phyloP scores from a whole-genome alignment of 1,140 invertebrate species.

The Cydia splendana region DNA sequence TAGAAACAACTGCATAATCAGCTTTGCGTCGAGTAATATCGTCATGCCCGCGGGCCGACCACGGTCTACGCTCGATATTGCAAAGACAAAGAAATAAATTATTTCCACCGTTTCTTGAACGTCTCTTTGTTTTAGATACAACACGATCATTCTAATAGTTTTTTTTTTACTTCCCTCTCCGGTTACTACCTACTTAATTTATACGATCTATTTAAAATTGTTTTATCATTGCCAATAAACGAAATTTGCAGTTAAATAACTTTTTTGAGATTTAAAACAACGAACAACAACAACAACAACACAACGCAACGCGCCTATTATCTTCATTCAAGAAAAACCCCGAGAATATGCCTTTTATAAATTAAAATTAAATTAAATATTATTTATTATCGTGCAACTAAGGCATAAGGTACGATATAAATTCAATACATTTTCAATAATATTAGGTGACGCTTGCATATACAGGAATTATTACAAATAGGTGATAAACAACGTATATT shows the following conservation, averaged over 20 bases:
- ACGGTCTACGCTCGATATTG: slow-evolving; percentile 59
- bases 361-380: too few species aligned
- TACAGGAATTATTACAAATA: neutral
- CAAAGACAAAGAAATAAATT: slow-evolving; percentile 74
- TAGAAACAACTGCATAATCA: slow-evolving; percentile 74
- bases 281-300: too few species aligned
- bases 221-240: slow-evolving; percentile 1
- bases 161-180: slow-evolving; percentile 27
- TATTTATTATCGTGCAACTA: too few species aligned
- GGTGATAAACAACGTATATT: neutral
- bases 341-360: too few species aligned
- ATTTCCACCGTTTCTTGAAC: slow-evolving; percentile 70
- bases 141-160: slow-evolving; percentile 43
- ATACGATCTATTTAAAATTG: neutral
- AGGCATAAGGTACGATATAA: too few species aligned
- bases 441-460: neutral
- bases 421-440: too few species aligned
- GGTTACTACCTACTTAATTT: slow-evolving; percentile 7
- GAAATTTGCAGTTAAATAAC: too few species aligned
- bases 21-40: slow-evolving; percentile 76
- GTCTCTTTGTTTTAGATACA: slow-evolving; percentile 67
- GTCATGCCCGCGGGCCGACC: slow-evolving; percentile 54
- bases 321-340: too few species aligned
- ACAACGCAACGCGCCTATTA: neutral
- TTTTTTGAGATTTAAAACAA: too few species aligned